Evolutionary conservation across 37 sponge, comb jelly and placozoan genomes (phyloP).

Genomic region (Spongia lamella): DNA sequence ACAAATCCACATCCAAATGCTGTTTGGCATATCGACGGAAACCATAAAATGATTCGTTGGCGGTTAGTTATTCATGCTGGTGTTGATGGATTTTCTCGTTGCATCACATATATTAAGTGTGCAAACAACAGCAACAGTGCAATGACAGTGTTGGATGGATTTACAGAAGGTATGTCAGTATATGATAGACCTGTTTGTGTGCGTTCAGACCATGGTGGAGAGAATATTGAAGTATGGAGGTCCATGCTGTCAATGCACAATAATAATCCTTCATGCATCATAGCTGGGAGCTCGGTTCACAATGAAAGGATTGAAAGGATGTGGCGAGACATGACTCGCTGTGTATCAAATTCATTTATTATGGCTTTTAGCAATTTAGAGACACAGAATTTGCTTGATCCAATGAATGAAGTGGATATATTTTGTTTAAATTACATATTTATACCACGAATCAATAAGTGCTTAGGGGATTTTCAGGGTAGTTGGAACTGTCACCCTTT

Average conservation of each 20-base stretch:
- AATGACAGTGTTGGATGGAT: slow-evolving; percentile 22
- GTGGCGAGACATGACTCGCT: slow-evolving; percentile 46
- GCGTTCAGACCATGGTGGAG: slow-evolving; percentile 47
- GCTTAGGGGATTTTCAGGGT: slow-evolving; percentile 14
- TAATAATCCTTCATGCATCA: slow-evolving; percentile 1
- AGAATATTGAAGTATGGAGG: slow-evolving; percentile 7
- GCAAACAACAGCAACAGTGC: slow-evolving; percentile 33
- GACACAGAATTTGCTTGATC: slow-evolving; percentile 15
- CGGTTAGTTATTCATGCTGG: too few species aligned
- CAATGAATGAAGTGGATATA: slow-evolving; percentile 45
- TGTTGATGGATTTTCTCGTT: neutral
- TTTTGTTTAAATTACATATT: slow-evolving; percentile 45
- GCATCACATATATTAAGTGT: slow-evolving; percentile 22
- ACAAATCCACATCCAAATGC: slow-evolving; percentile 20
- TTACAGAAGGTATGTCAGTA: neutral
- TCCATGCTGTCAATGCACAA: too few species aligned
- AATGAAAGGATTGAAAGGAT: slow-evolving; percentile 60
- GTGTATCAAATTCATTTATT: slow-evolving; percentile 16
- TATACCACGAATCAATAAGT: slow-evolving; percentile 39
- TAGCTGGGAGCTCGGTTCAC: slow-evolving; percentile 47
- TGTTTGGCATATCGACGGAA: slow-evolving; percentile 48
- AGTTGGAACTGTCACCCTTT: slow-evolving; percentile 48
- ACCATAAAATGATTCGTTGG: slow-evolving; percentile 41
- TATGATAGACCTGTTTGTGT: slow-evolving; percentile 30
- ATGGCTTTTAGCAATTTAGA: slow-evolving; percentile 27